A percentile compares a stretch with the other conserved stretches of the same genome.
These are phyloP conservation scores for Callyntrura guangdongensis DNA, from an alignment of 2,888 invertebrate genomes.

Conservation along the genomic window DNA sequence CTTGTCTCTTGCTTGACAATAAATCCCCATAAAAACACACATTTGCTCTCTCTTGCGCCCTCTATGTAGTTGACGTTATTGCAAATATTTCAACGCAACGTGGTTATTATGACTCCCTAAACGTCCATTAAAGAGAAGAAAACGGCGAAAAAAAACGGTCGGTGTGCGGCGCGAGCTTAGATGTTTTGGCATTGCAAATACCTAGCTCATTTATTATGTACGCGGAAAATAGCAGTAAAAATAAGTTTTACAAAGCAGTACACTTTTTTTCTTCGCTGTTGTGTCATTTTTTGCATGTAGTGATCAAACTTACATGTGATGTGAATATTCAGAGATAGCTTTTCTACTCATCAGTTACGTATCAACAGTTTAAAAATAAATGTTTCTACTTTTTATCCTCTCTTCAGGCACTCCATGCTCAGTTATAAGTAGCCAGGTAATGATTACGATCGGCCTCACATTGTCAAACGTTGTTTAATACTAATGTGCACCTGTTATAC, in stretches of 20 bases:
- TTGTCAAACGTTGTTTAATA: neutral
- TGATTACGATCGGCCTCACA: constrained; percentile 14
- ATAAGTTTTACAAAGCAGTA: too few relatives aligned
- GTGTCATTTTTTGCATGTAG: too few relatives aligned
- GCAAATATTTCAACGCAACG: constrained; percentile 40
- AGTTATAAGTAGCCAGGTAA: constrained; percentile 4
- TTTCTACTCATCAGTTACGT: constrained; percentile 1
- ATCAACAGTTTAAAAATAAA: neutral
- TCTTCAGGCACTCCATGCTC: neutral
- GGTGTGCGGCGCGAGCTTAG: neutral
- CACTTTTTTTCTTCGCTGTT: too few relatives aligned
- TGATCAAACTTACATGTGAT: too few relatives aligned
- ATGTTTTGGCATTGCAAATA: neutral
- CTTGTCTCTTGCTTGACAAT: constrained; percentile 27
- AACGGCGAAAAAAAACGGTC: neutral
- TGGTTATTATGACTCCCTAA: constrained; percentile 38
- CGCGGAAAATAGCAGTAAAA: neutral
- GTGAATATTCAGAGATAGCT: too few relatives aligned
- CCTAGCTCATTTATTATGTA: too few relatives aligned
- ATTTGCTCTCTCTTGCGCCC: constrained; percentile 10
- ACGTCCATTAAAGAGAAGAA: constrained; percentile 6
- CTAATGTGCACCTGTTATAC: too few relatives aligned
- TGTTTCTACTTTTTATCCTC: too few relatives aligned
- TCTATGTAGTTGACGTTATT: neutral
- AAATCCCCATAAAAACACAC: constrained; percentile 62